Evolutionary conservation across 2,797 vertebrate genomes (phyloP).

Genomic region (Hippoglossus hippoglossus): DNA sequence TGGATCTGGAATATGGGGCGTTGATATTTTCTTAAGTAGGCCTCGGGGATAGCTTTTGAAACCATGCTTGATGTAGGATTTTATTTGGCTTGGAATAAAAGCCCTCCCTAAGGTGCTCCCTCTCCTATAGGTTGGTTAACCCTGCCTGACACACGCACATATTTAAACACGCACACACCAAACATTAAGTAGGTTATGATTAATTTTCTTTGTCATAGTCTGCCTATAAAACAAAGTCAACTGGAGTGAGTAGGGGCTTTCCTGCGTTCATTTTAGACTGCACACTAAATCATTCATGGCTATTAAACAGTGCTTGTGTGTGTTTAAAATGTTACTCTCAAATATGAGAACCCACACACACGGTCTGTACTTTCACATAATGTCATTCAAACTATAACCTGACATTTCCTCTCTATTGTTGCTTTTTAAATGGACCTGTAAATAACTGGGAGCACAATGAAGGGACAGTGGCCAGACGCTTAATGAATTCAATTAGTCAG

Average conservation of each 20-base stretch:
- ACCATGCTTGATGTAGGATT: slow-evolving; percentile 77
- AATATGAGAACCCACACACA: slow-evolving; percentile 8
- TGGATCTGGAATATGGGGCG: slow-evolving; percentile 54
- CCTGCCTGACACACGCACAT: slow-evolving; percentile 45
- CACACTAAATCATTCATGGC: slow-evolving; percentile 67
- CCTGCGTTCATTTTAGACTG: slow-evolving; percentile 51
- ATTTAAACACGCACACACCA: slow-evolving; percentile 5
- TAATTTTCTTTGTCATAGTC: slow-evolving; percentile 75
- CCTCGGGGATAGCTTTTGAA: slow-evolving; percentile 73
- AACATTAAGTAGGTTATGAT: slow-evolving; percentile 76
- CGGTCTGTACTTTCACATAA: slow-evolving; percentile 23
- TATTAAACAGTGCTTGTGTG: slow-evolving; percentile 51
- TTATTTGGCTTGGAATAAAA: slow-evolving; percentile 82
- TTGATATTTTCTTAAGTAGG: slow-evolving; percentile 78
- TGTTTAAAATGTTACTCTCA: slow-evolving; percentile 44
- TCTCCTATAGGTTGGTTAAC: slow-evolving; percentile 72
- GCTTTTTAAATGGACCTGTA: slow-evolving; percentile 70
- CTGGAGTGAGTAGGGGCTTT: slow-evolving; percentile 55
- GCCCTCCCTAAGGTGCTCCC: slow-evolving; percentile 65
- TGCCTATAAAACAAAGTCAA: slow-evolving; percentile 72
- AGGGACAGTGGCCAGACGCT: slow-evolving; percentile 25
- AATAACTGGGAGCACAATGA: slow-evolving; percentile 71
- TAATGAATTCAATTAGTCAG: slow-evolving; percentile 82
- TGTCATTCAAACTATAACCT: slow-evolving; percentile 58
- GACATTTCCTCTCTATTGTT: slow-evolving; percentile 75